A percentile compares a stretch with the other conserved stretches of the same genome.
These are phyloP conservation scores for Cosmia pyralina DNA, from an alignment of 2,888 invertebrate genomes.

Conservation along the genomic window DNA sequence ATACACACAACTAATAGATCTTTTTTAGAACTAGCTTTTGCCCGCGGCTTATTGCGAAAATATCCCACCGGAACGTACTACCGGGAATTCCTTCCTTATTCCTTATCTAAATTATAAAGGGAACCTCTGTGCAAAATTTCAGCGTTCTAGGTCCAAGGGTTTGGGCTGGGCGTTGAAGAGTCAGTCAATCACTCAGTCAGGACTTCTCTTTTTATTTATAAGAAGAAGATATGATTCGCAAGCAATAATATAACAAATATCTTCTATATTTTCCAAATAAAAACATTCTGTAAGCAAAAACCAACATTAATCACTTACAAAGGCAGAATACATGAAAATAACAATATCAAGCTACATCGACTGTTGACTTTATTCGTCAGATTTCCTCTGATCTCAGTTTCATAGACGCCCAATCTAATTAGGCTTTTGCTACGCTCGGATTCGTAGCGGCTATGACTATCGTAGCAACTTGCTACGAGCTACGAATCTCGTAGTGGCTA, in stretches of 20 bases:
- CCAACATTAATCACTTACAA: constrained; percentile 27
- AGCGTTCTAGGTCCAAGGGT: too few relatives aligned
- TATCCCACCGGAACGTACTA: too few relatives aligned
- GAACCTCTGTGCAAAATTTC: too few relatives aligned
- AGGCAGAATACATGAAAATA: constrained; percentile 32
- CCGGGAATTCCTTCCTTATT: too few relatives aligned
- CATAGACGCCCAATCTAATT: constrained; percentile 63
- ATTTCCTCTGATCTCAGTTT: constrained; percentile 56
- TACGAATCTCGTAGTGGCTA: constrained; percentile 58
- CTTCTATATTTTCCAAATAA: background rate
- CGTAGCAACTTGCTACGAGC: constrained; percentile 56
- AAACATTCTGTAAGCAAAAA: constrained; percentile 19
- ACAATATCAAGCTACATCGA: constrained; percentile 41
- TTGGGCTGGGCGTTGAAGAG: too few relatives aligned
- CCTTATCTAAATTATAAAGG: too few relatives aligned
- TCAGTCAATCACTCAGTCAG: too few relatives aligned
- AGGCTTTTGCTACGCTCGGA: constrained; percentile 58
- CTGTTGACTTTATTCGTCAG: constrained; percentile 48
- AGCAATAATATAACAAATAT: background rate
- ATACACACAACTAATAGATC: background rate
- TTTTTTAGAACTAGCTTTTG: too few relatives aligned
- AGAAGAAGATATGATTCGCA: constrained; percentile 2
- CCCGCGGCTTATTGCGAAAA: too few relatives aligned
- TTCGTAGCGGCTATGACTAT: constrained; percentile 60
- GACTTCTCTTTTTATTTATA: too few relatives aligned